A percentile compares a stretch with the other conserved stretches of the same genome.
These are phyloP conservation scores for Drosophila birchii DNA, from an alignment of 2,888 invertebrate species.

Conservation along the genomic window DNA sequence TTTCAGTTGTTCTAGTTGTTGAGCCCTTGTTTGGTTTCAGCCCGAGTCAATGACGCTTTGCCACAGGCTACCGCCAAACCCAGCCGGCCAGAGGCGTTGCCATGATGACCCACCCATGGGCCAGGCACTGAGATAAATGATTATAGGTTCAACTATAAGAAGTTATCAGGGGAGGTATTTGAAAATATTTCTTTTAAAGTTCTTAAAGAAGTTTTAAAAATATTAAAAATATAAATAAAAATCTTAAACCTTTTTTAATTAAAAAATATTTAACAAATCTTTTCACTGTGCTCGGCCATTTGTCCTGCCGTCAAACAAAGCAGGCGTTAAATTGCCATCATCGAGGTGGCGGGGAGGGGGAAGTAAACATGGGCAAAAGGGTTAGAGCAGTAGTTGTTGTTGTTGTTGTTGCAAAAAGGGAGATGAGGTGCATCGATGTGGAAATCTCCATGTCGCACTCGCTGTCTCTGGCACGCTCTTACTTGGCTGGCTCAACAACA, in stretches of 20 bases:
- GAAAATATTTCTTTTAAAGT: no score
- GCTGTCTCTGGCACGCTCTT: constrained; percentile 53
- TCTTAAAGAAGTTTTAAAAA: neutral
- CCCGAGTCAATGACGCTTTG: constrained; percentile 36
- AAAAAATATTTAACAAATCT: neutral
- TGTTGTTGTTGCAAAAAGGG: neutral
- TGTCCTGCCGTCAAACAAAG: constrained; percentile 46
- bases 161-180: no score
- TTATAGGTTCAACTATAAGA: no score
- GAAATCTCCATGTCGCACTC: constrained; percentile 34
- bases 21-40: constrained; percentile 44
- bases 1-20: constrained; percentile 23
- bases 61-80: constrained; percentile 26
- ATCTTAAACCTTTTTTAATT: neutral
- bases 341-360: constrained; percentile 17
- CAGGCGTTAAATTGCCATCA: constrained; percentile 70
- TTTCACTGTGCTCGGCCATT: constrained; percentile 15
- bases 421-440: neutral
- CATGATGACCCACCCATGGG: constrained; percentile 15
- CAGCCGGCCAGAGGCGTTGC: constrained; percentile 29
- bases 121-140: constrained; percentile 16
- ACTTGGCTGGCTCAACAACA: neutral
- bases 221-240: neutral
- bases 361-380: constrained; percentile 5
- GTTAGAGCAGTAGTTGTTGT: neutral